Base-by-base conservation (phyloP, 2,888 invertebrate genomes). In the Petrophora chlorosata region DNA sequence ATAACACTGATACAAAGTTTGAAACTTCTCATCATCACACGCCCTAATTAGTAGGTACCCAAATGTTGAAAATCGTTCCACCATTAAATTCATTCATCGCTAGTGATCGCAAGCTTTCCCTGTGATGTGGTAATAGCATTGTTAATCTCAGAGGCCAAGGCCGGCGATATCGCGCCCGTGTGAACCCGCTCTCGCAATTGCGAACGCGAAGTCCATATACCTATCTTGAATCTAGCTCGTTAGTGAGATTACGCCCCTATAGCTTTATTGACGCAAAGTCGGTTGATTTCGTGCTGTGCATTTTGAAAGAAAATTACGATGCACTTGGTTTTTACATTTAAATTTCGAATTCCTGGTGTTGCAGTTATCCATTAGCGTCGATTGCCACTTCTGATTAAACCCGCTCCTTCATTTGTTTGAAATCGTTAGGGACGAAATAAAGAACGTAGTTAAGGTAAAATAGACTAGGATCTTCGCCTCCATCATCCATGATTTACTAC, bases 81-180 rank as follows among this genome's bases (percentile, higher is more conserved):
- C 33, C 34, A 32, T 33, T 38, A 52, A 41, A 23, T 46, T 34
- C 40, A 23, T 9, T 32, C 38, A 45, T 41, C 40, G 42, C 45
- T 38, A 48, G 51, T 51, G 53, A 57, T 57, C 47, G 46, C 29
- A 23, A 45, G 62, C 70, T 73, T 71, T 70, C 72, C 61, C 67
- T 65, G 59, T 57, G 59, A 66, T 76, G 73, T 77, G 68, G 68
- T 79, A 83, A 84, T 70, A 71, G 60, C 65, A 77, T 83, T 82
- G 83, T 83, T 76, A 77, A 79, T 73, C 72, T 67, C 64, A 53
- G 76, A 65, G 80, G 86, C 81, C 86, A 86, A 86, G 86, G 85
- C 74, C 79, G 70, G 46, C 53, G 65, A 65, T 75, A 75, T 79
- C 79, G 76, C 70, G 79, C 82, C 73, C 79, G 75, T 59, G 56